phyloP scores from a whole-genome alignment of 35 echinoderm and acorn worm species.

The Anneissia japonica region DNA sequence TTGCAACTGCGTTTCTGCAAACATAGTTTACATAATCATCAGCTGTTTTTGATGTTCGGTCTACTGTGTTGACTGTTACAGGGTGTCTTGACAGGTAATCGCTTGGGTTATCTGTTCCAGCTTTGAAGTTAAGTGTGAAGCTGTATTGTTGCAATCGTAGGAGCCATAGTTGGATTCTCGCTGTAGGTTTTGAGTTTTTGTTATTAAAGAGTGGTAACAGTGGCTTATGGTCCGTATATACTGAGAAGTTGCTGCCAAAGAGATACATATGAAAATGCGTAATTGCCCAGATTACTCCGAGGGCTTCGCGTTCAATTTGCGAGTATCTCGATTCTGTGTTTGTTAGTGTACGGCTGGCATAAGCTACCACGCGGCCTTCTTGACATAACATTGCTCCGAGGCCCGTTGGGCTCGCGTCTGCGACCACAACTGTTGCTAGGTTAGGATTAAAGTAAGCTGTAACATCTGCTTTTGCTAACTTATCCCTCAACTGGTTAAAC shows the following conservation, averaged over 20 bases:
- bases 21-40: conserved; percentile 36
- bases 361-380: neutral
- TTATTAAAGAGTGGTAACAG: conserved; percentile 45
- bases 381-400: conserved; percentile 38
- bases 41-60: neutral
- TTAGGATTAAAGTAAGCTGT: conserved; percentile 53
- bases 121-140: conserved; percentile 5
- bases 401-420: conserved; percentile 40
- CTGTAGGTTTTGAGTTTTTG: conserved; percentile 32
- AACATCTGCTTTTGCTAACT: conserved; percentile 6
- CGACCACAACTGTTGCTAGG: conserved; percentile 25
- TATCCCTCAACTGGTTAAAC: neutral
- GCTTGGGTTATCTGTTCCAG: conserved; percentile 44
- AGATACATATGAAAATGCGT: conserved; percentile 42
- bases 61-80: neutral
- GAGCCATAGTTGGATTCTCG: conserved; percentile 47
- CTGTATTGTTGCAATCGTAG: conserved; percentile 44
- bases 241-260: conserved; percentile 27
- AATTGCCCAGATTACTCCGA: conserved; percentile 34
- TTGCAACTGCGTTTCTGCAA: conserved; percentile 18
- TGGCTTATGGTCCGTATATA: conserved; percentile 56
- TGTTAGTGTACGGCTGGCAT: conserved; percentile 24
- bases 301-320: conserved; percentile 44
- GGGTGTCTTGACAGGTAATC: conserved; percentile 63
- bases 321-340: conserved; percentile 28